Percentiles rank a stretch among this genome's conserved stretches.
phyloP scores from a whole-genome alignment of 2,888 invertebrate species.

The Pseudeuparius sepicola region DNA sequence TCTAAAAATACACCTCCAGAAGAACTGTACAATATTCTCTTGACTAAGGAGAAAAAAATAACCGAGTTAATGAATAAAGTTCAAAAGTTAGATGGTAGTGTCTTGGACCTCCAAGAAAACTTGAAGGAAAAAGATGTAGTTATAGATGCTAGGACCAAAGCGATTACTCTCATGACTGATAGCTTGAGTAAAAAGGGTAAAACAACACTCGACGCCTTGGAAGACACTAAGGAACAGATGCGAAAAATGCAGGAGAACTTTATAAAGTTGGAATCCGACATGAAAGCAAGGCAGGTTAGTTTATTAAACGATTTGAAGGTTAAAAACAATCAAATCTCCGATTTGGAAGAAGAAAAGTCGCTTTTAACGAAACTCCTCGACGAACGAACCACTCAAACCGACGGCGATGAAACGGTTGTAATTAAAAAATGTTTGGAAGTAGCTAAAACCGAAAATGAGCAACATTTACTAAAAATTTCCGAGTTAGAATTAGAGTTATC shows the following conservation, averaged over 20 bases:
- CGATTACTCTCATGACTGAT: slow-evolving; percentile 65
- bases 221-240: slow-evolving; percentile 74
- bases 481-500: slow-evolving; percentile 25
- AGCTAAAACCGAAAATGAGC: slow-evolving; percentile 20
- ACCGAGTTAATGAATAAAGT: slow-evolving; percentile 57
- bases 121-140: slow-evolving; percentile 75
- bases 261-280: slow-evolving; percentile 55
- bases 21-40: slow-evolving; percentile 39
- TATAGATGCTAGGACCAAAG: slow-evolving; percentile 70
- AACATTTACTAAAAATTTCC: slow-evolving; percentile 21
- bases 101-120: slow-evolving; percentile 75
- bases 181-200: slow-evolving; percentile 60
- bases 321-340: slow-evolving; percentile 31
- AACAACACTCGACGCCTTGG: slow-evolving; percentile 59
- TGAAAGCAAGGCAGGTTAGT: slow-evolving; percentile 46
- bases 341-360: slow-evolving; percentile 22
- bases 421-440: slow-evolving; percentile 21
- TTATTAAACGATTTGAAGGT: slow-evolving; percentile 29
- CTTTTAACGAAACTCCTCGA: slow-evolving; percentile 14
- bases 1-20: slow-evolving; percentile 33
- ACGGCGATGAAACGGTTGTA: slow-evolving; percentile 11
- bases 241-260: slow-evolving; percentile 71
- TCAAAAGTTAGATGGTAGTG: slow-evolving; percentile 62
- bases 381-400: slow-evolving; percentile 17
- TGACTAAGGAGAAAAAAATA: slow-evolving; percentile 54